Evolutionary conservation across 1,140 invertebrate genomes (phyloP), one percentile per base, ranked within the genome.

Genomic region (Diprion similis): DNA sequence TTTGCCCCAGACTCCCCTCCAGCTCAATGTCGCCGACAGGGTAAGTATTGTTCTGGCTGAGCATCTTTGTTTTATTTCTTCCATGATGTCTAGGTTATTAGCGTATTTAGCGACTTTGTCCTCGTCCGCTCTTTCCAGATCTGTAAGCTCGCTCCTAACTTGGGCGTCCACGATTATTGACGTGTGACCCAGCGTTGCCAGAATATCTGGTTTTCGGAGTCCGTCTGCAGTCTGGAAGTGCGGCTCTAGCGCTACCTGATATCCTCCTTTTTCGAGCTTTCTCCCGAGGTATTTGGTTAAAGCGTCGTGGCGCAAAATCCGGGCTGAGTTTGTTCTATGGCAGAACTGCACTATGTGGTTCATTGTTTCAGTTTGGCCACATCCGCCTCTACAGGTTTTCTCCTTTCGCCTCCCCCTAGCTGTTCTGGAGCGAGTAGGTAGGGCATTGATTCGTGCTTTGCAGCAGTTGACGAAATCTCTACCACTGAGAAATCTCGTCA

Each of bases 311-410:
- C 79, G 47, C 11, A 11, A 45, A 10, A 82, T 78, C 0, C 79
- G 18, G 0, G 66, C 47, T 1, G 15, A 70, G 46, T 80, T 78
- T 0, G 80, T 74, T 8, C 81, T 10, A 17, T 73, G 70, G 72
- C 81, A 84, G 0, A 45, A 47, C 48, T 81, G 82, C 9, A 79
- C 48, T 7, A 80, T 70, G 64, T 84, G 83, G 66, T 75, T 73
- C 0, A 77, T 3, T 0, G 81, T 80, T 64, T 82, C 80, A 4
- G 64, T 46, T 1, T n/a, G 15, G 4, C 48, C n/a, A 59, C 79
- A 81, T 0, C 81, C 80, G 0, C 76, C 79, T 18, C 81, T 67
- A 47, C 82, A 82, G 0, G 6, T n/a, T 10, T 73, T 45, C 17
- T 77, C 73, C 0, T 18, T 15, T 0, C 15, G 2, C 13, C 76